Percentiles rank a stretch among this genome's conserved stretches.
Conservation (phyloP, 2,113 vertebrate species). For the Bujurquina vittata region DNA sequence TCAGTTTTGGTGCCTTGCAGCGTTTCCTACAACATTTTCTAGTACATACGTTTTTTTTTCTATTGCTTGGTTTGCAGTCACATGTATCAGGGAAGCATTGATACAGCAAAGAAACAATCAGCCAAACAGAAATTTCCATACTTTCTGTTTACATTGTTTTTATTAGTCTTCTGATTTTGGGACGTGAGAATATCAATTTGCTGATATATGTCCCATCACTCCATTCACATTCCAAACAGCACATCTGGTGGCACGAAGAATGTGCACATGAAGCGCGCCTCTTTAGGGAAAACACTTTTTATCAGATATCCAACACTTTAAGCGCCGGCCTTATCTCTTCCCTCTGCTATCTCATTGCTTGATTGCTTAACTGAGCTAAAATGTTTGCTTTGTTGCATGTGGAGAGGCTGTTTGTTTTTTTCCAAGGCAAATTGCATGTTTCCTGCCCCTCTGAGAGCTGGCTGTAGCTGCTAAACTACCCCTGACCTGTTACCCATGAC, state of each 20-base stretch:
- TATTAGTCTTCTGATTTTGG: background rate
- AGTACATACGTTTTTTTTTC: background rate
- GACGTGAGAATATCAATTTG: background rate
- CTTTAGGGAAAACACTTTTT: background rate
- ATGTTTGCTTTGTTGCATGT: conserved; percentile 29
- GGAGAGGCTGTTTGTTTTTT: conserved; percentile 45
- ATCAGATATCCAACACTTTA: background rate
- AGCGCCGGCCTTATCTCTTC: background rate
- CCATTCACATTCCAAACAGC: fast-evolving
- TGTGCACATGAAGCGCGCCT: fast-evolving
- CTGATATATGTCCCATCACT: fast-evolving
- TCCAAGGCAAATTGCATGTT: conserved; percentile 23
- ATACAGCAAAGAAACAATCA: too few species aligned
- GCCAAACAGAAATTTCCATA: too few species aligned
- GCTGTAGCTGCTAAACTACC: background rate
- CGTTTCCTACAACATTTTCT: background rate
- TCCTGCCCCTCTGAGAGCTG: conserved; percentile 6
- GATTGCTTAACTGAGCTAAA: conserved; percentile 50
- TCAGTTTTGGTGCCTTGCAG: background rate
- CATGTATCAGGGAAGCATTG: background rate
- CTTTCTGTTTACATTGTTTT: too few species aligned
- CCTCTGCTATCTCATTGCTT: conserved; percentile 7
- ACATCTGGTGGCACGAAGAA: background rate
- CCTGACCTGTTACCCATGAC: conserved; percentile 24
- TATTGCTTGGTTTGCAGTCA: background rate